Percentiles rank a stretch among this genome's conserved stretches.
Evolutionary conservation across 2,113 vertebrate species (phyloP).

Genomic region (Ammodytes dubius): DNA sequence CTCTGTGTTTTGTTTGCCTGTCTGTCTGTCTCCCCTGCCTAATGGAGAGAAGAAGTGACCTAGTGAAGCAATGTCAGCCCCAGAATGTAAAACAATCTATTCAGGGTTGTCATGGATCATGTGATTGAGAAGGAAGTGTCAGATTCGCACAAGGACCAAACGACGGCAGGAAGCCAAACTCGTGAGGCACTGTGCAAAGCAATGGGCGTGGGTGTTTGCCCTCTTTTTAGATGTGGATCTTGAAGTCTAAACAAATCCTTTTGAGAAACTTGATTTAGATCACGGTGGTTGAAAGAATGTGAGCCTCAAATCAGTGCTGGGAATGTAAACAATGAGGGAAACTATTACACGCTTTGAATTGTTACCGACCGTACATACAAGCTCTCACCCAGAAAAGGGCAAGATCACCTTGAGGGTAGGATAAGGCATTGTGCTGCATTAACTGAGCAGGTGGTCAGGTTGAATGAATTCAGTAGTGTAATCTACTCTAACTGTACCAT

Average conservation of each 20-base stretch:
- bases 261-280: slow-evolving; percentile 55
- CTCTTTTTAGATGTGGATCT: slow-evolving; percentile 60
- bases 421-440: slow-evolving; percentile 35
- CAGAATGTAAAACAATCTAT: slow-evolving; percentile 50
- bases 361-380: slow-evolving; percentile 20
- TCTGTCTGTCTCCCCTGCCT: slow-evolving; percentile 44
- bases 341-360: slow-evolving; percentile 48
- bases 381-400: slow-evolving; percentile 9
- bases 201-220: slow-evolving; percentile 56
- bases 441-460: not conserved
- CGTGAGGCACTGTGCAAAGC: slow-evolving; percentile 8
- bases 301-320: slow-evolving; percentile 33
- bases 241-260: slow-evolving; percentile 75
- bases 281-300: slow-evolving; percentile 39
- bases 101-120: slow-evolving; percentile 24
- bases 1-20: slow-evolving; percentile 63
- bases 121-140: slow-evolving; percentile 65
- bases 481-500: not conserved
- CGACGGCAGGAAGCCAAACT: slow-evolving; percentile 58
- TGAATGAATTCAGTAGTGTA: slow-evolving; percentile 24
- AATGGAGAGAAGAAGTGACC: slow-evolving; percentile 29
- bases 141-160: slow-evolving; percentile 49
- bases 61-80: slow-evolving; percentile 10
- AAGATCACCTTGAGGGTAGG: slow-evolving; percentile 49
- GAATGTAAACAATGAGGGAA: slow-evolving; percentile 66